Evolutionary conservation across 2,113 vertebrate species (phyloP).

Genomic region (Talpa occidentalis): DNA sequence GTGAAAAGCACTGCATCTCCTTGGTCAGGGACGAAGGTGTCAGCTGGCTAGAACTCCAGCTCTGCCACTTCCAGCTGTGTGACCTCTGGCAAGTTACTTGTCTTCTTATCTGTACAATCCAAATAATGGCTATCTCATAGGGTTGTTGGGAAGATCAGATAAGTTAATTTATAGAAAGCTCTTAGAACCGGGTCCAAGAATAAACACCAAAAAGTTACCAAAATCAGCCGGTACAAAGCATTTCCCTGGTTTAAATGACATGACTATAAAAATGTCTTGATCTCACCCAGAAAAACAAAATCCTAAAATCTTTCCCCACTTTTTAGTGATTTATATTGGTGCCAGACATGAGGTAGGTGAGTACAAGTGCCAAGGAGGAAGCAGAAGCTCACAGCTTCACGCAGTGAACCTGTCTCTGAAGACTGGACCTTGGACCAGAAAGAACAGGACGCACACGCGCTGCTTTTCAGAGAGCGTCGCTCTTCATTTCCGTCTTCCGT

Average conservation of each 20-base stretch:
- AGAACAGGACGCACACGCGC: neutral
- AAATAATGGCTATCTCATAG: neutral
- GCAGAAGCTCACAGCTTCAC: conserved; percentile 4
- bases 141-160: neutral
- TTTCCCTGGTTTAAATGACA: neutral
- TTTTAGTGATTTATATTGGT: conserved; percentile 43
- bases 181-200: conserved; percentile 4
- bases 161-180: neutral
- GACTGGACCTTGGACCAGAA: neutral
- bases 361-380: neutral
- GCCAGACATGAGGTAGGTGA: conserved; percentile 14
- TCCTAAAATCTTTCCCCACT: conserved; percentile 22
- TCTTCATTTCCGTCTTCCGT: neutral
- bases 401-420: neutral
- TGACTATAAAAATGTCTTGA: conserved; percentile 41
- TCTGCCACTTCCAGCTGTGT: neutral
- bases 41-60: neutral
- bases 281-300: conserved; percentile 5
- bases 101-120: conserved; percentile 13
- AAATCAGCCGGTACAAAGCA: neutral
- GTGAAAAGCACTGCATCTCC: neutral
- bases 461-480: neutral
- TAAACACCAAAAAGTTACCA: neutral
- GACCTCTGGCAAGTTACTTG: neutral
- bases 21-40: neutral